phyloP scores from a whole-genome alignment of 30 jellyfish, hydroid and myxozoan species.

The Euphysa ruthae region DNA sequence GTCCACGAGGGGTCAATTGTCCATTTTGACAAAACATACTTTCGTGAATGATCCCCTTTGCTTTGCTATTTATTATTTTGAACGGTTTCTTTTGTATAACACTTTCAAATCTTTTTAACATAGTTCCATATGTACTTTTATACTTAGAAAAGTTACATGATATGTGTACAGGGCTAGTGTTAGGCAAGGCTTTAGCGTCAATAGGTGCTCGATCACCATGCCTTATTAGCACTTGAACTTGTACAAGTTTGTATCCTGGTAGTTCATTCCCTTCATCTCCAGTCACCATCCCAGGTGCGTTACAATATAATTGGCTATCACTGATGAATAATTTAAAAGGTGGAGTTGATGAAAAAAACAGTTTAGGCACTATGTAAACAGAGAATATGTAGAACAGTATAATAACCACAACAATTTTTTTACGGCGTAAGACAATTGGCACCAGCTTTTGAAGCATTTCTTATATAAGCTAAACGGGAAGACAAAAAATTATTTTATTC shows the following conservation, averaged over 20 bases:
- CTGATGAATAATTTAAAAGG: not conserved
- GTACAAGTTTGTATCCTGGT: constrained; percentile 27
- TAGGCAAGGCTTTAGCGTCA: constrained; percentile 52
- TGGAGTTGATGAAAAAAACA: not conserved
- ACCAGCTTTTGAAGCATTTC: too few relatives aligned
- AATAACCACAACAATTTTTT: not conserved
- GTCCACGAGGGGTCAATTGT: constrained; percentile 87
- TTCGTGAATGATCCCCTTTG: constrained; percentile 34
- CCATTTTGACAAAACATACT: constrained; percentile 59
- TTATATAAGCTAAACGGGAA: too few relatives aligned
- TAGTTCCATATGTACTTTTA: not conserved
- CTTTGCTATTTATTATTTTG: constrained; percentile 24
- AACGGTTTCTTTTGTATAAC: constrained; percentile 8
- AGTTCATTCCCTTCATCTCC: constrained; percentile 48
- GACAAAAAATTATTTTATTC: too few relatives aligned
- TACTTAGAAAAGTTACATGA: constrained; percentile 42
- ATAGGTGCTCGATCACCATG: constrained; percentile 98
- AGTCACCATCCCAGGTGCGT: constrained; percentile 48
- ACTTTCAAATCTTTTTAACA: not conserved
- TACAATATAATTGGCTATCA: constrained; percentile 45
- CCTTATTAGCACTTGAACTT: constrained; percentile 62
- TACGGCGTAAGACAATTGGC: too few relatives aligned
- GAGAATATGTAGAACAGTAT: not conserved
- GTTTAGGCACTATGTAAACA: not conserved
- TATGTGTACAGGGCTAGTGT: constrained; percentile 66